Conservation (phyloP, 2,888 invertebrate species). For the Lasioglossum calceatum region DNA sequence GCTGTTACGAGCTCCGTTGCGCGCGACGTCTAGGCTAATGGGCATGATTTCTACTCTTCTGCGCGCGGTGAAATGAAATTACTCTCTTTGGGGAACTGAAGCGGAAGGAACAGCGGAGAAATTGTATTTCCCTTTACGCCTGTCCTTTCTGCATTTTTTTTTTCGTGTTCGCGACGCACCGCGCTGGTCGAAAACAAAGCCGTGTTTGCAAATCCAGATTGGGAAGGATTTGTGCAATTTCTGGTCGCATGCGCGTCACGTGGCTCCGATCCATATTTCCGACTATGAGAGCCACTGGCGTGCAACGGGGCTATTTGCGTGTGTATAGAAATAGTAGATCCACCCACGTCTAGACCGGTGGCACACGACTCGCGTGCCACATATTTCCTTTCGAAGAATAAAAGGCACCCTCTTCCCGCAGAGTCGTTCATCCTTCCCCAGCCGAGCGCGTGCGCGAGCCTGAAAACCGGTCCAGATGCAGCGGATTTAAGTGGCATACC, state of each 20-base stretch:
- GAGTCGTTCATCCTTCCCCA: slow-evolving; percentile 49
- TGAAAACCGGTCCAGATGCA: slow-evolving; percentile 67
- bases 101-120: not conserved
- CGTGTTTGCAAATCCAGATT: not conserved
- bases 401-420: slow-evolving; percentile 57
- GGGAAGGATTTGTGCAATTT: not conserved
- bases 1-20: not conserved
- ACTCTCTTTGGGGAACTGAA: not conserved
- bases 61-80: not conserved
- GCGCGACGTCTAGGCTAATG: not conserved
- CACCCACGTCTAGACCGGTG: slow-evolving; percentile 50
- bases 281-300: slow-evolving; percentile 48
- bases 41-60: not conserved
- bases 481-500: slow-evolving; percentile 67
- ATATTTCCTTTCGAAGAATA: slow-evolving; percentile 55
- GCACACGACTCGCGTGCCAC: slow-evolving; percentile 65
- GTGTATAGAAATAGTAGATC: slow-evolving; percentile 53
- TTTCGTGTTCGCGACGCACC: not conserved
- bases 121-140: not conserved
- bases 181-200: not conserved
- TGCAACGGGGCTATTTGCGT: slow-evolving; percentile 36
- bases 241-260: not conserved
- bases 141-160: not conserved
- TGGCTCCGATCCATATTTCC: not conserved
- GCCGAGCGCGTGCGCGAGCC: slow-evolving; percentile 28